phyloP scores from a whole-genome alignment of 2,888 invertebrate genomes.

The Coelinius sp. region DNA sequence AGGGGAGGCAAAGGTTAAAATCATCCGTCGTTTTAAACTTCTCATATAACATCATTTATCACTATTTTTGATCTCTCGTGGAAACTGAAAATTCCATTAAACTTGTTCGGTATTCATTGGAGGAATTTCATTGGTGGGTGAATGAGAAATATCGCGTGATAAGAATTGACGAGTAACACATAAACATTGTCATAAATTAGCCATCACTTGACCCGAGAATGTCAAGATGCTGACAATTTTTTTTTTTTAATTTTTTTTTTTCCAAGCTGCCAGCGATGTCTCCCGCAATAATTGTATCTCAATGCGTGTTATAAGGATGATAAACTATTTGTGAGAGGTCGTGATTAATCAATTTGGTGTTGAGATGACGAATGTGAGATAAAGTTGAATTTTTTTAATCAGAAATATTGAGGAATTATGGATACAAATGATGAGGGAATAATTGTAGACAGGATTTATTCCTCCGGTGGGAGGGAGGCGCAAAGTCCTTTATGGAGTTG shows the following conservation, averaged over 20 bases:
- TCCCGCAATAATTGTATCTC: slow-evolving; percentile 49
- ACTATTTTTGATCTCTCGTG: neutral
- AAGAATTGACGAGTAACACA: slow-evolving; percentile 63
- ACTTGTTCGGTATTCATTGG: neutral
- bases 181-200: slow-evolving; percentile 72
- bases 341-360: slow-evolving; percentile 50
- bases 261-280: slow-evolving; percentile 28
- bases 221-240: slow-evolving; percentile 49
- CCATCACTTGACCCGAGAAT: slow-evolving; percentile 67
- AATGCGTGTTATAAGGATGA: slow-evolving; percentile 61
- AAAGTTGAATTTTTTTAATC: neutral
- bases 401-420: neutral
- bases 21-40: slow-evolving; percentile 28
- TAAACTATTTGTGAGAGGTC: slow-evolving; percentile 55
- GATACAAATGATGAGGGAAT: neutral
- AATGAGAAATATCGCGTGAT: slow-evolving; percentile 39
- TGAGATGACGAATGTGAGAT: neutral
- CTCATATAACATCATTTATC: neutral
- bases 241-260: slow-evolving; percentile 24
- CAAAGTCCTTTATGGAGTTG: neutral
- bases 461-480: neutral
- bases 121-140: neutral
- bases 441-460: neutral
- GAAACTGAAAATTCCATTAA: neutral
- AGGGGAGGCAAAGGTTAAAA: slow-evolving; percentile 32